phyloP scores from a whole-genome alignment of 2,113 vertebrate species.

The Thermophis baileyi region DNA sequence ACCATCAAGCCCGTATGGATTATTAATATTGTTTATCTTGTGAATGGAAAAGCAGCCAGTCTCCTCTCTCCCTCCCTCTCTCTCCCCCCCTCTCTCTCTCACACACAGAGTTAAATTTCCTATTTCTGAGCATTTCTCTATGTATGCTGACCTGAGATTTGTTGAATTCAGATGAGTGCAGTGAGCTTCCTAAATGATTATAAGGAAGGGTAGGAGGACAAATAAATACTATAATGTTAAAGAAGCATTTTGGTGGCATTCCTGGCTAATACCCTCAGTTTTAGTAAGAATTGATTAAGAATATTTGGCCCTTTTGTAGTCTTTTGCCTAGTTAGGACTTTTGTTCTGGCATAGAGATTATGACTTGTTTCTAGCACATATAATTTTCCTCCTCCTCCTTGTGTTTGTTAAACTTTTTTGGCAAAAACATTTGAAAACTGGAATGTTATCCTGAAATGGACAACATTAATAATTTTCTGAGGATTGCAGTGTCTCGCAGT shows the following conservation, averaged over 20 bases:
- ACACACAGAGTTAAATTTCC: neutral
- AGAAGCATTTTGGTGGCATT: neutral
- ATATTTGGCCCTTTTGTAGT: neutral
- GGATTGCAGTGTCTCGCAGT: neutral
- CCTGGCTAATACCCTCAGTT: neutral
- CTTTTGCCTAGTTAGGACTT: neutral
- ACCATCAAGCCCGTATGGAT: neutral
- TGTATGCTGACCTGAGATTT: neutral
- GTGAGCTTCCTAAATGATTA: neutral
- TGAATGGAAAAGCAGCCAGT: neutral
- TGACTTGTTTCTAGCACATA: neutral
- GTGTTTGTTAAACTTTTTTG: neutral
- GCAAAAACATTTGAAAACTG: neutral
- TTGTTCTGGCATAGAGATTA: neutral
- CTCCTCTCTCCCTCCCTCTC: no score
- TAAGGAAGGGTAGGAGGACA: neutral
- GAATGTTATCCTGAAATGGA: constrained; percentile 30
- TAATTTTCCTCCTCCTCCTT: neutral
- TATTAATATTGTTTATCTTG: neutral
- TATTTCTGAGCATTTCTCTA: neutral
- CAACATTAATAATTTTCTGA: constrained; percentile 5
- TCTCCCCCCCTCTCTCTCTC: no score
- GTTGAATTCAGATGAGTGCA: neutral
- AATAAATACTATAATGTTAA: neutral
- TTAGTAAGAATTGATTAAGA: neutral